A percentile compares a stretch with the other conserved stretches of the same genome.
phyloP scores from a whole-genome alignment of 2,888 invertebrate genomes.

The Nycteola revayana region DNA sequence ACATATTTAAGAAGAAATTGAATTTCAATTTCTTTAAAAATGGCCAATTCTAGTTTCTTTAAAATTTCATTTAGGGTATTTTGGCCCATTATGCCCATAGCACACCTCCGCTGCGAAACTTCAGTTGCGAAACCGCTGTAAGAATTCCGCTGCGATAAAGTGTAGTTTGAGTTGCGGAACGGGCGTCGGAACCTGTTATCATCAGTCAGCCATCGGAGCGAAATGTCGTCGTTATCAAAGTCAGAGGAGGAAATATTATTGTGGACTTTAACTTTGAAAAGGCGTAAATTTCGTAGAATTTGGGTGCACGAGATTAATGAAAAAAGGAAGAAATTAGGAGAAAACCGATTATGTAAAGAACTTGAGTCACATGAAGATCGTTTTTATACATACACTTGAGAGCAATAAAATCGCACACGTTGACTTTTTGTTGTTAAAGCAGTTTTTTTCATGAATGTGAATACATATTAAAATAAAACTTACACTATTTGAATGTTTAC shows the following conservation, averaged over 20 bases:
- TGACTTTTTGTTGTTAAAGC: too few relatives aligned
- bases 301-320: constrained; percentile 15
- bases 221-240: background rate
- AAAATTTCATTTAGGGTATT: constrained; percentile 14
- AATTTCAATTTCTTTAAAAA: constrained; percentile 22
- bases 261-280: background rate
- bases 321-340: constrained; percentile 18
- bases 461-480: too few relatives aligned
- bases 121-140: background rate
- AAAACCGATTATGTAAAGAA: constrained; percentile 19
- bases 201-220: background rate
- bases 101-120: background rate
- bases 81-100: background rate
- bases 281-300: constrained; percentile 4
- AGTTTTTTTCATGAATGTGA: too few relatives aligned
- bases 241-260: background rate
- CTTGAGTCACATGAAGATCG: constrained; percentile 23
- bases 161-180: constrained; percentile 1
- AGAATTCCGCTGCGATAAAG: background rate
- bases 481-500: too few relatives aligned
- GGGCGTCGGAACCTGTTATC: background rate
- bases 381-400: constrained; percentile 26
- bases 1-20: constrained; percentile 27
- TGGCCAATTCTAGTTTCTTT: constrained; percentile 9
- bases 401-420: too few relatives aligned